Conservation (phyloP, 2,797 vertebrate genomes). For the Clarias fuscus region DNA sequence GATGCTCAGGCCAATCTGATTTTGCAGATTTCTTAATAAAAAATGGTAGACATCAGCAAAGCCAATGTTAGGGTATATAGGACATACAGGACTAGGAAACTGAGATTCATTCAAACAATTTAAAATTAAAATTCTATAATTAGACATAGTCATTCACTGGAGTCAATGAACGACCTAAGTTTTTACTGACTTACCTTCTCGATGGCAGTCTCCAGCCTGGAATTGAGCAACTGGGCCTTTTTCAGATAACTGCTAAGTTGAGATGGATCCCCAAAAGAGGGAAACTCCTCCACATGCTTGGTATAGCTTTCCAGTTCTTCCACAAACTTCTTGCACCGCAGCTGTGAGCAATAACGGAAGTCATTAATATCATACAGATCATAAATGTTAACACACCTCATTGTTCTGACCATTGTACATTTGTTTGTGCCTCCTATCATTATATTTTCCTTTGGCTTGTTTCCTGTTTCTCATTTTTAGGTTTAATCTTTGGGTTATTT, state of each 20-base stretch:
- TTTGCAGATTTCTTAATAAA: too few species aligned
- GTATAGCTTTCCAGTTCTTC: slow-evolving; percentile 82
- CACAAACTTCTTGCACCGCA: slow-evolving; percentile 74
- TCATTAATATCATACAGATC: slow-evolving; percentile 3
- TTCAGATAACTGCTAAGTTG: slow-evolving; percentile 81
- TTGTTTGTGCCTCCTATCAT: too few species aligned
- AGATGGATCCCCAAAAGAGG: slow-evolving; percentile 72
- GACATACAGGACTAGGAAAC: background rate
- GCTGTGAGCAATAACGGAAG: slow-evolving; percentile 63
- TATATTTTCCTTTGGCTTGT: too few species aligned
- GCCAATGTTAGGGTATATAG: too few species aligned
- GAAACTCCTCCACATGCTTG: slow-evolving; percentile 79
- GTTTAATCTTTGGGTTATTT: too few species aligned
- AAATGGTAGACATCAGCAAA: too few species aligned
- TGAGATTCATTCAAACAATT: too few species aligned
- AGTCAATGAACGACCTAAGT: background rate
- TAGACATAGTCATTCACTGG: background rate
- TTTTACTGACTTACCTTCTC: slow-evolving; percentile 73
- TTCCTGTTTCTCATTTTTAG: too few species aligned
- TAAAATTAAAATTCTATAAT: background rate
- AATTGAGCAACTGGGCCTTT: slow-evolving; percentile 78
- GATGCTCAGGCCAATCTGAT: background rate
- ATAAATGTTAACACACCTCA: background rate
- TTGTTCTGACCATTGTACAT: too few species aligned
- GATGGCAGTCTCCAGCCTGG: slow-evolving; percentile 78